These are phyloP conservation scores for Neoitamus cyanurus DNA, from an alignment of 2,888 invertebrate genomes.

Conservation along the genomic window DNA sequence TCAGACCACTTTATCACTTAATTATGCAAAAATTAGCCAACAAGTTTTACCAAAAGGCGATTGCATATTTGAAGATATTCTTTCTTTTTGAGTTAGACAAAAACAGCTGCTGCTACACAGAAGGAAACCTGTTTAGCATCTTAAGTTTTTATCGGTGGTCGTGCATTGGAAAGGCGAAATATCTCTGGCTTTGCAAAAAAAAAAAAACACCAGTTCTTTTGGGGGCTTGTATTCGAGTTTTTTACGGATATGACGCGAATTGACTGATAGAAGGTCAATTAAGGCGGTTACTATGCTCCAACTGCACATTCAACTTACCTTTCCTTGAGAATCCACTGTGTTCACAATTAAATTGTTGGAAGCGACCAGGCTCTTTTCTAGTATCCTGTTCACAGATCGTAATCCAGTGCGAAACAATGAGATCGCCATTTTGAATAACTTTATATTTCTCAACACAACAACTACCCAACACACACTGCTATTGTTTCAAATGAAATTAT, in stretches of 20 bases:
- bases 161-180: background rate
- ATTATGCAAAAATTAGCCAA: slow-evolving; percentile 1
- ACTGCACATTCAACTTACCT: background rate
- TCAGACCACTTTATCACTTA: background rate
- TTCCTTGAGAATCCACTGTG: background rate
- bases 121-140: background rate
- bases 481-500: background rate
- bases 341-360: background rate
- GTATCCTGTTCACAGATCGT: background rate
- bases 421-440: slow-evolving; percentile 14
- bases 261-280: no score
- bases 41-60: background rate
- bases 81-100: background rate
- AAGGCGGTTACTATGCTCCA: no score
- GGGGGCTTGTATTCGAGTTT: background rate
- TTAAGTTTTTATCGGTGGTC: background rate
- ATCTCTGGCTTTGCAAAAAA: background rate
- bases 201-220: no score
- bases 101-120: background rate
- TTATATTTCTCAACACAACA: background rate
- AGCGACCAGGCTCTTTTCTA: slow-evolving; percentile 26
- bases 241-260: no score
- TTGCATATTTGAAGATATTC: background rate
- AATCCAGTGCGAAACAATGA: slow-evolving; percentile 37
- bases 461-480: background rate